Base-by-base conservation (phyloP, 2,888 invertebrate species). In the Lasiommata megera region DNA sequence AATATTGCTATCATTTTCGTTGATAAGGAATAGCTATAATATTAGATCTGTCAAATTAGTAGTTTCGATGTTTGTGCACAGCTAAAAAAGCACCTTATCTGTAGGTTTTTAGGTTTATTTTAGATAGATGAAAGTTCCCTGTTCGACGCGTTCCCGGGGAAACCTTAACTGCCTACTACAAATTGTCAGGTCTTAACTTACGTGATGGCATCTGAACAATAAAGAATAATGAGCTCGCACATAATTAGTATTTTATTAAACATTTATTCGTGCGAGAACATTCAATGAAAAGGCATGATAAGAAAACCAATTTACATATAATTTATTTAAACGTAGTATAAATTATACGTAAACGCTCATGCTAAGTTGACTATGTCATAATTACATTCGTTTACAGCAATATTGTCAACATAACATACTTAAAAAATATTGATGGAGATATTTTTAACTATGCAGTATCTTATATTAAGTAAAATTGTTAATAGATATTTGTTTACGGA, bases 181-280 rank as follows among this genome's bases (percentile, higher is more conserved):
- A 11, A 9, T 14, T 0, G 16, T 46, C 46, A 46, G 31, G 31
- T 31, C 3, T 46, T 29, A 31, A 31, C 11, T 46, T 31, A 46
- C 31, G 46, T 31, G 29, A 31, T 17, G 16, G 1, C 46, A 46
- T 29, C 31, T 31, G 29, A 17, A 52, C 18, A 23, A 52, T 12
- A 52, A 41, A 40, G 6, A 31, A 12, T 31, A 52, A 52, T 31
- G 41, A 16, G 17, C 52, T 41, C 52, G 52, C 52, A 52, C 41
- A 41, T 11, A 50, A 14, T 37, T 36, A 12, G 23, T 34, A 12
- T 28, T 23, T 29, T 44, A 31, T 12, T 34, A 3, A 9, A 38
- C 64, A 69, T n/a, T n/a, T n/a, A n/a, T n/a, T n/a, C n/a, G 76
- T 79, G 84, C 85, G 86, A 86, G 80, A 82, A 71, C 80, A 79